Base-by-base conservation (phyloP, 2,888 invertebrate genomes). In the Sphaerophoria taeniata region DNA sequence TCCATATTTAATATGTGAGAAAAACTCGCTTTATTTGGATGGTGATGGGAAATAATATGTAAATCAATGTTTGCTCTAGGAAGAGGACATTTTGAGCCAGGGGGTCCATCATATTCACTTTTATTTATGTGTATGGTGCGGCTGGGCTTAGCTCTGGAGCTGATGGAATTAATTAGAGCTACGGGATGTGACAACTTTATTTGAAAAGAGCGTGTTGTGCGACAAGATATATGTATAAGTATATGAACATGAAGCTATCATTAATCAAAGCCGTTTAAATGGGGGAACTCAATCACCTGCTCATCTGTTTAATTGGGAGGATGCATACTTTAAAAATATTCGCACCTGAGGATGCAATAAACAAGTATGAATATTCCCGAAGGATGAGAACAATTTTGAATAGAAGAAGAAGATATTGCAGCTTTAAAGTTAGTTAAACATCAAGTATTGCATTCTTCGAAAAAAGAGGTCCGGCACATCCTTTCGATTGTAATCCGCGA, bases 121-220 rank as follows among this genome's bases (percentile, higher is more conserved):
- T 39, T 39, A 53, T 53, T 12, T 56, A 56, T 34, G 14, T 55
- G 9, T 33, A 73, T 61, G 69, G 51, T 73, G 67, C 72, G 61
- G 71, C 63, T 58, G 71, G 12, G 71, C 47, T 49, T 47, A 69
- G 65, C 53, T 56, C 14, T 36, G 70, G 24, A 36, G 43, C 39
- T 39, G 61, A 14, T 55, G n/a, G 53, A 69, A 63, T 80, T 71
- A 80, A 67, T 69, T 24, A 24, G 53, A 49, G 70, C 74, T 33
- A 67, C n/a, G 53, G 58, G 70, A 63, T 73, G 61, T 70, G 81
- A 85, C 85, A 85, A 70, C 85, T 81, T 81, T 63, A 85, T 85
- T 76, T 49, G 11, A 0, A 49, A 67, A 47, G 49, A 31, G 49
- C 14, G 51, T 24, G 49, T 14, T 24, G 43, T 39, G 55, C 11